These are phyloP conservation scores for Mohoua ochrocephala DNA, from an alignment of 2,113 vertebrate species.

Conservation along the genomic window DNA sequence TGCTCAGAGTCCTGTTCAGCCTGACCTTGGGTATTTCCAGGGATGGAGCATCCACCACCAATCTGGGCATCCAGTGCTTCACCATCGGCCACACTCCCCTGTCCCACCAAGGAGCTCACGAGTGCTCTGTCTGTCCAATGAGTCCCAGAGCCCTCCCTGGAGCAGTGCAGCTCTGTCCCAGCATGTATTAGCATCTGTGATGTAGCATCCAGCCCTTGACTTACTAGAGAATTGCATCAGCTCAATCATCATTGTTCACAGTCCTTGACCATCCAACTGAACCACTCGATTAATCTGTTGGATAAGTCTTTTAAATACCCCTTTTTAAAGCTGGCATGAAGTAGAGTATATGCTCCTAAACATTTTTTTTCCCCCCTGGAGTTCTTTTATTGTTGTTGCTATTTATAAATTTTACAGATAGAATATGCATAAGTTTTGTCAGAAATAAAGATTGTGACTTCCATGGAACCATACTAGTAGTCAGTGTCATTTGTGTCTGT, in stretches of 20 bases:
- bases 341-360: neutral
- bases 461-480: neutral
- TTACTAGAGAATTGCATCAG: neutral
- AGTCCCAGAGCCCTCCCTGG: neutral
- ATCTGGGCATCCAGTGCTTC: neutral
- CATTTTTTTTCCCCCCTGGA: accelerated
- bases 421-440: neutral
- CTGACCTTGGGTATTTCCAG: neutral
- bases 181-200: neutral
- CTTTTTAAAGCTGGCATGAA: neutral
- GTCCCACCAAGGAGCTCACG: neutral
- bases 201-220: neutral
- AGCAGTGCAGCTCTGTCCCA: neutral
- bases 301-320: neutral
- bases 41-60: too few species aligned
- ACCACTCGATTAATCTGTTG: neutral
- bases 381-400: neutral
- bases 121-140: neutral
- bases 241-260: neutral
- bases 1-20: neutral
- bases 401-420: slow-evolving; percentile 17
- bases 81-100: neutral
- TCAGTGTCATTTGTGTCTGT: neutral
- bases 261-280: neutral
- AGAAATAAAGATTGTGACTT: slow-evolving; percentile 26